Evolutionary conservation across 2,797 vertebrate species (phyloP).

Genomic region (Alca torda): DNA sequence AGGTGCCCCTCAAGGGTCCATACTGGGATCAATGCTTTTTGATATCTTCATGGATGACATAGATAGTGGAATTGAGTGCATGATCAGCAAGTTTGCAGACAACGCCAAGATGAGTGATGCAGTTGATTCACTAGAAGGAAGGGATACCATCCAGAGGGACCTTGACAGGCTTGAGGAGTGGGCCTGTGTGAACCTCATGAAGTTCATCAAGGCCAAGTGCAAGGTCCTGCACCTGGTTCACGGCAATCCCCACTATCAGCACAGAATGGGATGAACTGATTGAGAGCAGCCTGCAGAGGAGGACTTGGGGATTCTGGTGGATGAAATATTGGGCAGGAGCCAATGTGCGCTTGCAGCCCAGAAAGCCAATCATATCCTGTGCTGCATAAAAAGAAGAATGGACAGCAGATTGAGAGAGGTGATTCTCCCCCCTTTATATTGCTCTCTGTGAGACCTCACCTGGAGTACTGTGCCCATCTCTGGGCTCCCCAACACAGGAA

Average conservation of each 20-base stretch:
- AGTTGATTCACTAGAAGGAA: not conserved
- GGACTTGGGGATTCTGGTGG: not conserved
- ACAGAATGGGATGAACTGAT: not conserved
- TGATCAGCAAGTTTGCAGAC: not conserved
- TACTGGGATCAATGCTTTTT: not conserved
- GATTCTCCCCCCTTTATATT: not conserved
- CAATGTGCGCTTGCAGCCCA: not conserved
- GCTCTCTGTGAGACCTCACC: not conserved
- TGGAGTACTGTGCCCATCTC: not conserved
- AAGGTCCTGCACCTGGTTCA: not conserved
- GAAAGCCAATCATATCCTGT: not conserved
- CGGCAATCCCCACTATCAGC: not conserved
- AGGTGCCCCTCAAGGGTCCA: not conserved
- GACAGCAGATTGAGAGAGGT: not conserved
- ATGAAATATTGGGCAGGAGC: not conserved
- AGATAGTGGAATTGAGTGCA: not conserved
- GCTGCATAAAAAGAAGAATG: not conserved
- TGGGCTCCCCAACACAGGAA: rapidly evolving
- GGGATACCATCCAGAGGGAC: not conserved
- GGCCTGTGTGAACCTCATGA: rapidly evolving
- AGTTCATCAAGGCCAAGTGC: not conserved
- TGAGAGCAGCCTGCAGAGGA: not conserved
- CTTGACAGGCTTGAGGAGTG: not conserved
- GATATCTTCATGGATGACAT: not conserved
- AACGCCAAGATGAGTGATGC: not conserved